phyloP scores from a whole-genome alignment of 2,888 invertebrate species.

The Sarcophaga caerulescens region DNA sequence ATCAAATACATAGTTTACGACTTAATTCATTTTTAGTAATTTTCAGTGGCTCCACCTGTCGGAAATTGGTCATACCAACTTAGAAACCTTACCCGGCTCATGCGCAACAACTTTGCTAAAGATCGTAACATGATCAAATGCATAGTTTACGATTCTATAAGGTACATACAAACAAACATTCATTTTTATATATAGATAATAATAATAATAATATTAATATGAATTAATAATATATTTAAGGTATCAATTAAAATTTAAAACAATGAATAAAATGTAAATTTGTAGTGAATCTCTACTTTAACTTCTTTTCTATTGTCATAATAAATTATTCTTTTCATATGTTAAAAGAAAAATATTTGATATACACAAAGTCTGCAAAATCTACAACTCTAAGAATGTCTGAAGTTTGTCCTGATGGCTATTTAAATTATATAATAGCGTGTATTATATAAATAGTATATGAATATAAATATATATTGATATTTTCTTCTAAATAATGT shows the following conservation, averaged over 20 bases:
- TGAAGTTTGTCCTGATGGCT: constrained; percentile 3
- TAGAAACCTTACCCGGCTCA: too few species aligned
- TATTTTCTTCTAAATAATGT: constrained; percentile 39
- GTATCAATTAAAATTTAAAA: constrained; percentile 12
- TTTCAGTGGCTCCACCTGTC: too few species aligned
- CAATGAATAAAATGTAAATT: constrained; percentile 43
- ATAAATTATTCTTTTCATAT: neutral
- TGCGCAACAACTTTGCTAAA: too few species aligned
- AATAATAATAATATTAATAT: constrained; percentile 38
- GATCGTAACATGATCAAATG: too few species aligned
- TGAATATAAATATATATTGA: constrained; percentile 2
- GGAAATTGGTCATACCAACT: too few species aligned
- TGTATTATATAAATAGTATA: constrained; percentile 25
- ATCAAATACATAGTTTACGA: too few species aligned
- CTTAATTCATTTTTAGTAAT: too few species aligned
- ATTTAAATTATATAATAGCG: neutral
- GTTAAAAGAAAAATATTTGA: neutral
- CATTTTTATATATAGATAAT: too few species aligned
- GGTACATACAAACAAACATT: too few species aligned
- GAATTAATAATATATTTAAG: constrained; percentile 25
- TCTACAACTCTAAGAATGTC: neutral
- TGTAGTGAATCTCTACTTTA: constrained; percentile 33
- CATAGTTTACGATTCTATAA: too few species aligned
- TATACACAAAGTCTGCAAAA: neutral
- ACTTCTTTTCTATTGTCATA: neutral